Evolutionary conservation across 1,140 invertebrate genomes (phyloP).

Genomic region (Trinorchestia longiramus): DNA sequence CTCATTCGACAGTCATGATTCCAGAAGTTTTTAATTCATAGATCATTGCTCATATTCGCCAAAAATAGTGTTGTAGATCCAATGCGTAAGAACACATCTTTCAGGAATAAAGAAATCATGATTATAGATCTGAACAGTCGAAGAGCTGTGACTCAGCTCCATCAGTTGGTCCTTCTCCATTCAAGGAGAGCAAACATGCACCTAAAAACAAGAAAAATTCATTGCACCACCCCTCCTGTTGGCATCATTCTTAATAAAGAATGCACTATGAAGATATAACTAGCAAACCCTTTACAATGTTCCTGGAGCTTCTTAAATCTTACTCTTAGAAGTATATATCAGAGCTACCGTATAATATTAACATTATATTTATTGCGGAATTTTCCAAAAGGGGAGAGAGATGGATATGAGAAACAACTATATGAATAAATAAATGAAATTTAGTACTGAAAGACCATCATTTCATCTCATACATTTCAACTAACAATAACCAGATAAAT

Average conservation of each 20-base stretch:
- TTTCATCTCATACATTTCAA: background rate
- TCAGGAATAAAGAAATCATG: background rate
- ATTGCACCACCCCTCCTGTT: slow-evolving; percentile 49
- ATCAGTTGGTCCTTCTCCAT: slow-evolving; percentile 43
- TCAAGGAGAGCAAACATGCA: slow-evolving; percentile 34
- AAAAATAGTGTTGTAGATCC: background rate
- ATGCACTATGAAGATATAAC: slow-evolving; percentile 47
- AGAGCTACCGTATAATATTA: slow-evolving; percentile 52
- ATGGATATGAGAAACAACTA: slow-evolving; percentile 17
- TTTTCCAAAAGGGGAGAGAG: slow-evolving; percentile 47
- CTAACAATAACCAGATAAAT: background rate
- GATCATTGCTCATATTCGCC: background rate
- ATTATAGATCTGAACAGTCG: background rate
- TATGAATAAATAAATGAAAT: background rate
- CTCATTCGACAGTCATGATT: background rate
- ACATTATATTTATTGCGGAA: slow-evolving; percentile 47
- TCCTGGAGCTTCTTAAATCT: slow-evolving; percentile 50
- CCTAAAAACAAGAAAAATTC: slow-evolving; percentile 23
- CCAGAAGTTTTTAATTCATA: background rate
- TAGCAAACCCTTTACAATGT: slow-evolving; percentile 53
- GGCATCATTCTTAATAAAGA: slow-evolving; percentile 41
- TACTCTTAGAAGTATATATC: slow-evolving; percentile 51
- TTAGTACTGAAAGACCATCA: background rate
- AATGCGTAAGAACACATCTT: background rate
- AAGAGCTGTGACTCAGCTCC: slow-evolving; percentile 11